phyloP scores from a whole-genome alignment of 1,140 invertebrate genomes.

The Formica selysi region DNA sequence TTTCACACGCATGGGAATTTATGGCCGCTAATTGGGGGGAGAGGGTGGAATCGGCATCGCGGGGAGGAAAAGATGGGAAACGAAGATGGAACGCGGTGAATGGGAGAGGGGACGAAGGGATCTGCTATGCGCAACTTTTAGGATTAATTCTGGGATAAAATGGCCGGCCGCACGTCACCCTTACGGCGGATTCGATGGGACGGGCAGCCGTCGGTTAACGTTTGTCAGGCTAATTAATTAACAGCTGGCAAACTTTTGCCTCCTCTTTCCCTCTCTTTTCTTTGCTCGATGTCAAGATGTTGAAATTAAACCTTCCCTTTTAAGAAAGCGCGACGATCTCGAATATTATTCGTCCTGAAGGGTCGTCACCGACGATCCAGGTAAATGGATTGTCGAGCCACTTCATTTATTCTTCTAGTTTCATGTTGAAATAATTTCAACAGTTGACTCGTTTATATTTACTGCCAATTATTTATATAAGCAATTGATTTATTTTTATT shows the following conservation, averaged over 20 bases:
- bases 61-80: neutral
- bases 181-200: constrained; percentile 5
- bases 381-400: neutral
- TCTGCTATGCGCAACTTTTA: constrained; percentile 50
- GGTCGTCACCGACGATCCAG: neutral
- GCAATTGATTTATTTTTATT: neutral
- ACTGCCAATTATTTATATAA: neutral
- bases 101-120: neutral
- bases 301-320: constrained; percentile 73
- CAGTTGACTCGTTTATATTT: neutral
- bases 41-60: constrained; percentile 32
- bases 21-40: constrained; percentile 62
- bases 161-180: constrained; percentile 18
- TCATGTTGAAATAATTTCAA: neutral
- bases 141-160: constrained; percentile 65
- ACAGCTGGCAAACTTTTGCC: constrained; percentile 77
- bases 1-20: constrained; percentile 51
- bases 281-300: constrained; percentile 62
- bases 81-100: neutral
- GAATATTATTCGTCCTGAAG: neutral
- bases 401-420: neutral
- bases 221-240: constrained; percentile 83
- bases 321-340: constrained; percentile 31
- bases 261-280: neutral
- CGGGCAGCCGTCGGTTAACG: constrained; percentile 28